Evolutionary conservation across 2,888 invertebrate genomes (phyloP).

Genomic region (Apodemia duryi): DNA sequence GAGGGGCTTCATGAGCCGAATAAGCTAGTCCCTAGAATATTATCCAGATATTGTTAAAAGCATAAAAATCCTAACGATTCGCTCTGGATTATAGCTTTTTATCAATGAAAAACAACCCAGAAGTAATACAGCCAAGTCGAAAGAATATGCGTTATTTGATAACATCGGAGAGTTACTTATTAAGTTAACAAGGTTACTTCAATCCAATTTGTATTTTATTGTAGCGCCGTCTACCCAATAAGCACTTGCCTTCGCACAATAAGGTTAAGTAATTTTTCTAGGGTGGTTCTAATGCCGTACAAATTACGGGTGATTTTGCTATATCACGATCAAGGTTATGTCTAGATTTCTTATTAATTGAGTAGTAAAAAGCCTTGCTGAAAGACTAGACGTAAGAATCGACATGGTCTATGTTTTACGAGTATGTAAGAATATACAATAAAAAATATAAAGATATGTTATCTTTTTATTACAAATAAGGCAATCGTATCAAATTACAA

Average conservation of each 20-base stretch:
- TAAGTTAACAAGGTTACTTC: constrained; percentile 12
- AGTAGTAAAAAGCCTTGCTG: not conserved
- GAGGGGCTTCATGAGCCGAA: too few relatives aligned
- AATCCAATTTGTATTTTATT: constrained; percentile 10
- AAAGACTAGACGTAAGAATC: not conserved
- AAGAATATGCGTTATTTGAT: constrained; percentile 8
- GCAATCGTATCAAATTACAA: too few relatives aligned
- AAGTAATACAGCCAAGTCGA: not conserved
- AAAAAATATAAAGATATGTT: too few relatives aligned
- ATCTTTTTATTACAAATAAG: too few relatives aligned
- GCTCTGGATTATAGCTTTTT: not conserved
- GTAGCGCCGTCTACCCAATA: not conserved
- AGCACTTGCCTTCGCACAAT: not conserved
- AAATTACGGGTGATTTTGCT: not conserved
- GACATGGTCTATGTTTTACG: not conserved
- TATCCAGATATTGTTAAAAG: too few relatives aligned
- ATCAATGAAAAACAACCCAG: not conserved
- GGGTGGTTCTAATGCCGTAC: not conserved
- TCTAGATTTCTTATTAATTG: constrained; percentile 7
- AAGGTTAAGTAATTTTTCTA: not conserved
- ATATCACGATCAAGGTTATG: not conserved
- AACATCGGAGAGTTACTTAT: constrained; percentile 6
- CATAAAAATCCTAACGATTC: too few relatives aligned
- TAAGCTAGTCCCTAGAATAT: too few relatives aligned
- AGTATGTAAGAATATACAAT: too few relatives aligned